These are phyloP conservation scores for Heterohyrax brucei DNA, from an alignment of 2,797 vertebrate genomes.

Conservation along the genomic window DNA sequence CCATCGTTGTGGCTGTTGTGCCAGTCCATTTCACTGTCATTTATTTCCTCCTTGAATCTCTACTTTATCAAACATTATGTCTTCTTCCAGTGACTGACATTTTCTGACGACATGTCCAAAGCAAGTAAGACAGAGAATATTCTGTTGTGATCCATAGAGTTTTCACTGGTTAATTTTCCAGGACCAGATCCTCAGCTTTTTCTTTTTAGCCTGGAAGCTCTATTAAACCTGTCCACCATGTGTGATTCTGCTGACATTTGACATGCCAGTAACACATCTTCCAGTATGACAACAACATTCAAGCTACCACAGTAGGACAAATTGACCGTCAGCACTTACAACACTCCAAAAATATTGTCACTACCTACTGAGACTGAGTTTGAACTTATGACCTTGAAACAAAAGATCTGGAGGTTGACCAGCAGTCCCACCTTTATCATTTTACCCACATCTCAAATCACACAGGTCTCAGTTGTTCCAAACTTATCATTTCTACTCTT, in stretches of 20 bases:
- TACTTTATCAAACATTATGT: not conserved
- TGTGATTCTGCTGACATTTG: not conserved
- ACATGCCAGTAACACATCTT: not conserved
- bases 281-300: not conserved
- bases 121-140: not conserved
- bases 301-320: not conserved
- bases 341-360: not conserved
- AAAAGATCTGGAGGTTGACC: not conserved
- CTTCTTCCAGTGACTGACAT: not conserved
- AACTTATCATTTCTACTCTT: not conserved
- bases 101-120: not conserved
- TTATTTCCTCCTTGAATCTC: not conserved
- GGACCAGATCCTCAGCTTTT: not conserved
- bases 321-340: not conserved
- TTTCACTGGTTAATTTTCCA: not conserved
- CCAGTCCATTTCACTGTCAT: not conserved
- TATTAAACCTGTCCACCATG: not conserved
- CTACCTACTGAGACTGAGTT: not conserved
- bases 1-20: not conserved
- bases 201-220: not conserved
- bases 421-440: not conserved
- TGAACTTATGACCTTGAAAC: conserved; percentile 1
- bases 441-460: not conserved
- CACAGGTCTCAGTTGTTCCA: not conserved
- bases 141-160: not conserved